Conservation (phyloP, 1,140 invertebrate genomes). For the Diplogasteroides magnus region DNA sequence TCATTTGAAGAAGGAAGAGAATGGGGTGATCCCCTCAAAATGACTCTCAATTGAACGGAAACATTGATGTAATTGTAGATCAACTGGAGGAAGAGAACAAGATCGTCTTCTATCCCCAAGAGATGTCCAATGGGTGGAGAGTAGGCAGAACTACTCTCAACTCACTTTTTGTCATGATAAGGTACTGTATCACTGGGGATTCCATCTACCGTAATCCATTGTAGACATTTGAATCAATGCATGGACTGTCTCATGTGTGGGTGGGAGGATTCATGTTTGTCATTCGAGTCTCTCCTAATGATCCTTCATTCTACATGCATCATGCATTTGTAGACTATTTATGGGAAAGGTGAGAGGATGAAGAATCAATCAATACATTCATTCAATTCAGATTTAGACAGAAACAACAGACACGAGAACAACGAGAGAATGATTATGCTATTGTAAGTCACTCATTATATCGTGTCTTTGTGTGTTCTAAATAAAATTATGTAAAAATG, state of each 20-base stretch:
- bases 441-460: conserved; percentile 30
- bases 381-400: conserved; percentile 40
- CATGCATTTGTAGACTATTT: conserved; percentile 56
- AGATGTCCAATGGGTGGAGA: conserved; percentile 50
- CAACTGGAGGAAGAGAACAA: conserved; percentile 45
- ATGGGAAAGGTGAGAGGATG: conserved; percentile 49
- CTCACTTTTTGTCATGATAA: conserved; percentile 55
- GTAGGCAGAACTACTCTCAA: conserved; percentile 41
- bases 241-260: conserved; percentile 53
- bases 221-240: conserved; percentile 54
- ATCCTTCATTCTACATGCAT: conserved; percentile 52
- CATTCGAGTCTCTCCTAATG: conserved; percentile 41
- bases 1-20: too few species aligned
- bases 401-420: conserved; percentile 42
- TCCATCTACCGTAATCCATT: too few species aligned
- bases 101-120: conserved; percentile 45
- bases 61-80: conserved; percentile 34
- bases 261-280: conserved; percentile 56
- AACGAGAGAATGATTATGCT: conserved; percentile 51
- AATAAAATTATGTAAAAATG: too few species aligned
- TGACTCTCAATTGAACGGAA: too few species aligned
- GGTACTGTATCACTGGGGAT: not conserved
- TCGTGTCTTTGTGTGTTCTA: too few species aligned
- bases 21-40: too few species aligned
- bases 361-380: too few species aligned